Evolutionary conservation across 1,140 invertebrate species (phyloP).

Genomic region (Subanguina moxae): DNA sequence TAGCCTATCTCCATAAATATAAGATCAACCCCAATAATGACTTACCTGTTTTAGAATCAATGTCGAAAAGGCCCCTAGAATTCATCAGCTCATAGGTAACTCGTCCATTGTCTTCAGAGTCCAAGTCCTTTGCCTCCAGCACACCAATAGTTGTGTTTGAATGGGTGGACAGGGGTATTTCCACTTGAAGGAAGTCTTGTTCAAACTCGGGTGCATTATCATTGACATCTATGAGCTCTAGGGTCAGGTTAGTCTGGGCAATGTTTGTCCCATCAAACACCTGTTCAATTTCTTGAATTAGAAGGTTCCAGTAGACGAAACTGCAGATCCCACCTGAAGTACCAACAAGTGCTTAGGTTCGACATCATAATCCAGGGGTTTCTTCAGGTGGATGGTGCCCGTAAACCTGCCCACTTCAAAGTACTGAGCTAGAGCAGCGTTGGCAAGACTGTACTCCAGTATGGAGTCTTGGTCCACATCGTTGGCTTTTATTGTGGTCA

Average conservation of each 20-base stretch:
- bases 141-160: slow-evolving; percentile 36
- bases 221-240: slow-evolving; percentile 76
- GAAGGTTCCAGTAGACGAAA: slow-evolving; percentile 14
- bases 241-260: slow-evolving; percentile 60
- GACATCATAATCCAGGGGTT: slow-evolving; percentile 31
- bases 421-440: slow-evolving; percentile 10
- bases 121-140: slow-evolving; percentile 54
- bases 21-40: neutral
- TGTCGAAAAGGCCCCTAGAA: neutral
- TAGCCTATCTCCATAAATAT: no score
- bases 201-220: slow-evolving; percentile 69
- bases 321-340: slow-evolving; percentile 23
- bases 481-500: slow-evolving; percentile 23
- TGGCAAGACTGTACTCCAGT: slow-evolving; percentile 36
- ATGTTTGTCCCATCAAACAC: slow-evolving; percentile 35
- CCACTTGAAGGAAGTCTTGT: slow-evolving; percentile 2
- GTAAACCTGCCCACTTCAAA: slow-evolving; percentile 38
- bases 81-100: slow-evolving; percentile 40
- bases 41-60: slow-evolving; percentile 27
- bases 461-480: slow-evolving; percentile 33
- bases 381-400: slow-evolving; percentile 24
- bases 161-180: slow-evolving; percentile 9
- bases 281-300: slow-evolving; percentile 8
- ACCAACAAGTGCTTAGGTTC: slow-evolving; percentile 13
- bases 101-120: slow-evolving; percentile 51